phyloP scores from a whole-genome alignment of 2,113 vertebrate species.

The Platycercus adscitus region DNA sequence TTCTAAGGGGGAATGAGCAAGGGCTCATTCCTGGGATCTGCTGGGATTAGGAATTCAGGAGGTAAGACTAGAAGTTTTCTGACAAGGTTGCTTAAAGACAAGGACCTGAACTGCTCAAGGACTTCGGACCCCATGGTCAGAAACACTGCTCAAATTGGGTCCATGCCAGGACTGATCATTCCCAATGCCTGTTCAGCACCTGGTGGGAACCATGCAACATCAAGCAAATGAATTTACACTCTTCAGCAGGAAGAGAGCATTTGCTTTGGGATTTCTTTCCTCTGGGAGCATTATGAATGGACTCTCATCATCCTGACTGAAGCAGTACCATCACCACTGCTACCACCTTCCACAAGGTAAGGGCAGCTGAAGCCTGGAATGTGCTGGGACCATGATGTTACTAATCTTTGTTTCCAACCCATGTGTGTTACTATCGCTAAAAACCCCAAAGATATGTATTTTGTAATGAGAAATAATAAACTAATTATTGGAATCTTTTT shows the following conservation, averaged over 20 bases:
- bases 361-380: not conserved
- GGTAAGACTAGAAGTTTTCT: not conserved
- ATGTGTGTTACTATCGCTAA: not conserved
- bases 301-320: not conserved
- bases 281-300: not conserved
- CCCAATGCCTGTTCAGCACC: not conserved
- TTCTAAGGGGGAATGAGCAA: not conserved
- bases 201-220: not conserved
- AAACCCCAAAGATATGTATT: not conserved
- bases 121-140: not conserved
- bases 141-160: not conserved
- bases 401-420: not conserved
- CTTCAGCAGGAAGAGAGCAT: not conserved
- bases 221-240: not conserved
- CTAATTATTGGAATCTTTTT: not conserved
- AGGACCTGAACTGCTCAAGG: not conserved
- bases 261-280: not conserved
- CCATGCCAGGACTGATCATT: not conserved
- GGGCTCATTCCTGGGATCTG: not conserved
- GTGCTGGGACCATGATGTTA: not conserved
- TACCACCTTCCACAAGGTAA: not conserved
- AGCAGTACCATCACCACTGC: not conserved
- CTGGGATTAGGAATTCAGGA: not conserved
- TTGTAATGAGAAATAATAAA: not conserved
- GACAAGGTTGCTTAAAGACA: not conserved